These are phyloP conservation scores for Buphagus erythrorhynchus DNA, from an alignment of 2,797 vertebrate genomes.

Conservation along the genomic window DNA sequence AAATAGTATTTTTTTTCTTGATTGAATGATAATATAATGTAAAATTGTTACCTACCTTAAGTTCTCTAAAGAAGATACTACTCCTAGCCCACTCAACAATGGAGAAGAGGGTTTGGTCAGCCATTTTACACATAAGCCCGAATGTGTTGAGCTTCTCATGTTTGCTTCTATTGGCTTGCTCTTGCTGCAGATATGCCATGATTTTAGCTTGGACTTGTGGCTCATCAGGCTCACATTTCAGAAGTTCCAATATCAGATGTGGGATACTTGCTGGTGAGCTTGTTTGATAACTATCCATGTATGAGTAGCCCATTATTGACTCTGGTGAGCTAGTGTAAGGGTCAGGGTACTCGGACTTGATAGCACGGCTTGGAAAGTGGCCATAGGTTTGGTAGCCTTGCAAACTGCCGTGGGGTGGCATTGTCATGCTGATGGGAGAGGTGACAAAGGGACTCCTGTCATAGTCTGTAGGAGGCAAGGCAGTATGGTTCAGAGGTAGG, in stretches of 20 bases:
- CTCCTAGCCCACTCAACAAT: conserved; percentile 99
- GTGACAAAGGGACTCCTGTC: conserved; percentile 97
- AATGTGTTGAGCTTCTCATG: conserved; percentile 97
- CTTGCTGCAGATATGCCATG: conserved; percentile 93
- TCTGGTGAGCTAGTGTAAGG: conserved; percentile 97
- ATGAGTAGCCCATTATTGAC: conserved; percentile 96
- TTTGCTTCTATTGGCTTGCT: conserved; percentile 92
- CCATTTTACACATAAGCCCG: conserved; percentile 99
- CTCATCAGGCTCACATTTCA: conserved; percentile 98
- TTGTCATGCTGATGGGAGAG: conserved; percentile 96
- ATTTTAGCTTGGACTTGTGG: conserved; percentile 96
- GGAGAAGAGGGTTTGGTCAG: conserved; percentile 98
- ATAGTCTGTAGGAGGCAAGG: conserved; percentile 95
- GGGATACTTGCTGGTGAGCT: conserved; percentile 93
- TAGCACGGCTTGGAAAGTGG: conserved; percentile 95
- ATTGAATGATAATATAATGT: neutral
- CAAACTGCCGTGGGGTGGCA: conserved; percentile 93
- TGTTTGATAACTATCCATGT: conserved; percentile 90
- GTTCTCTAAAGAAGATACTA: conserved; percentile 98
- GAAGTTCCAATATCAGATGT: conserved; percentile 94
- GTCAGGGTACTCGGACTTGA: conserved; percentile 98
- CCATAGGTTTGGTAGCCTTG: conserved; percentile 95
- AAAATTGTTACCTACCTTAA: conserved; percentile 87
- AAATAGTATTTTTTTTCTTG: neutral
- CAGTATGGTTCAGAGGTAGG: conserved; percentile 94